These are phyloP conservation scores for Lophotis ruficrista DNA, from an alignment of 2,113 vertebrate genomes.

Conservation along the genomic window DNA sequence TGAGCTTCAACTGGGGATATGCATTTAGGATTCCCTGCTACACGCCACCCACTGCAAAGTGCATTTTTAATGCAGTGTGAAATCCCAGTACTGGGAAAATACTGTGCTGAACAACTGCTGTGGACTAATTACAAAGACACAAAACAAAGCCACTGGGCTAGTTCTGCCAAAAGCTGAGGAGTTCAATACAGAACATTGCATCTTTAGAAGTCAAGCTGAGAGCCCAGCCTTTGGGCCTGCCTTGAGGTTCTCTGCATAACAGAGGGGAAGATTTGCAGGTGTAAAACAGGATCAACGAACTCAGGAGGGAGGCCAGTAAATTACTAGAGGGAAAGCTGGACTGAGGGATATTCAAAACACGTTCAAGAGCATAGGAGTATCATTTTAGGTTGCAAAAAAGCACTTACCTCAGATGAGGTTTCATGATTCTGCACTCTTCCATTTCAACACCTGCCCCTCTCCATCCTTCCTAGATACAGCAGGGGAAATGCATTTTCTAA, in stretches of 20 bases:
- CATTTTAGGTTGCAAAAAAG: background rate
- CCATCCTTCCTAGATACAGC: background rate
- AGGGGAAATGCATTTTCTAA: background rate
- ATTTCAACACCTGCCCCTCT: background rate
- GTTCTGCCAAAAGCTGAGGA: background rate
- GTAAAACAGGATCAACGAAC: background rate
- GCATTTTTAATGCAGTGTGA: background rate
- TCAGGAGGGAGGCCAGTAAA: background rate
- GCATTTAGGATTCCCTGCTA: background rate
- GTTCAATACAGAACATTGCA: background rate
- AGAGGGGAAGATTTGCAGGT: background rate
- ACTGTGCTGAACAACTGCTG: background rate
- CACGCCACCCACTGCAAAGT: background rate
- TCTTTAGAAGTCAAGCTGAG: background rate
- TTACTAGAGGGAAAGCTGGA: background rate
- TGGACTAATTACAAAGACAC: background rate
- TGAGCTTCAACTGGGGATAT: background rate
- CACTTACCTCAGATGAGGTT: background rate
- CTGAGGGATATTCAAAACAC: background rate
- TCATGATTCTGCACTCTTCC: background rate
- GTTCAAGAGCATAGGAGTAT: background rate
- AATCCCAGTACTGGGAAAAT: background rate
- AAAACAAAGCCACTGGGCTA: background rate
- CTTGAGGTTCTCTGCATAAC: background rate
- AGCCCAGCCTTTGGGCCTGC: background rate